Evolutionary conservation across 2,113 vertebrate species (phyloP).

Genomic region (Xiphophorus hellerii): DNA sequence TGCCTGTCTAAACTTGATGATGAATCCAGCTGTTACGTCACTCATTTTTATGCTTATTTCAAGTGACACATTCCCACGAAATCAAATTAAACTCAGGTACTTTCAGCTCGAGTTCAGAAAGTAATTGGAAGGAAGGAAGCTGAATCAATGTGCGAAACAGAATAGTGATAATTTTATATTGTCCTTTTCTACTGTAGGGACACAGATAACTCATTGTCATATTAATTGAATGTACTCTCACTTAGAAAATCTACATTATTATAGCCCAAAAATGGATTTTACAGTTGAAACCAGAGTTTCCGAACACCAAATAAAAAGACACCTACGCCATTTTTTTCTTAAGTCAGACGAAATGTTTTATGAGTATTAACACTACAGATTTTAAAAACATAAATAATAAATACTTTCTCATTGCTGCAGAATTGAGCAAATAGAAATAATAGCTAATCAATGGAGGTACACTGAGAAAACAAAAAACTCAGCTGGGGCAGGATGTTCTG

Average conservation of each 20-base stretch:
- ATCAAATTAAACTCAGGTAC: not conserved
- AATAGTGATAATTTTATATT: slow-evolving; percentile 16
- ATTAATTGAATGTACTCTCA: not conserved
- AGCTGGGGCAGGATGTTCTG: slow-evolving; percentile 15
- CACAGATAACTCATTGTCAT: not conserved
- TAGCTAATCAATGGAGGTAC: not conserved
- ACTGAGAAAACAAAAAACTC: not conserved
- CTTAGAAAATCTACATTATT: not conserved
- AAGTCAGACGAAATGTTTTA: too few species aligned
- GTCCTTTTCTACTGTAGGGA: slow-evolving; percentile 7
- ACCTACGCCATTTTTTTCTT: too few species aligned
- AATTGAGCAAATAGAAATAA: too few species aligned
- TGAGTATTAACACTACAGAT: too few species aligned
- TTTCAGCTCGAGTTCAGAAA: not conserved
- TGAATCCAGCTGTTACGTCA: not conserved
- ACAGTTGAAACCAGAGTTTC: too few species aligned
- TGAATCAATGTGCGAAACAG: slow-evolving; percentile 12
- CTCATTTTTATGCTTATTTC: not conserved
- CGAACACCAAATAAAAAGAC: too few species aligned
- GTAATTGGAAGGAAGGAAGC: not conserved
- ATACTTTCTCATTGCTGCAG: too few species aligned
- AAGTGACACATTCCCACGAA: not conserved
- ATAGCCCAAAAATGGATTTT: too few species aligned
- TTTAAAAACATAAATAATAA: too few species aligned
- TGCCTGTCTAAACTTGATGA: not conserved